phyloP scores from a whole-genome alignment of 1,140 invertebrate species.

The Popillia japonica region DNA sequence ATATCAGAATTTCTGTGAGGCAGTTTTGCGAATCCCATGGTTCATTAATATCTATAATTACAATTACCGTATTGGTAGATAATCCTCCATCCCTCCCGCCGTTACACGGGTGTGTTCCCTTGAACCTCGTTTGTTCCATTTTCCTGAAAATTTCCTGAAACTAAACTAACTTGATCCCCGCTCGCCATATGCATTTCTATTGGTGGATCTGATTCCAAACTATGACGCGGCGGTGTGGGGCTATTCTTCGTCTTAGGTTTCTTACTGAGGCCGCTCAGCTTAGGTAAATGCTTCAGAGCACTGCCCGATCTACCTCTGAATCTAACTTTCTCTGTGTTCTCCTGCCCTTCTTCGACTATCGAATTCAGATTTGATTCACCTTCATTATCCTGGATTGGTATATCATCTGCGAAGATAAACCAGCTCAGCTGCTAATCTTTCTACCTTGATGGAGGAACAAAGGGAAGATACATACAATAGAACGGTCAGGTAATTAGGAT shows the following conservation, averaged over 20 bases:
- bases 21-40: constrained; percentile 13
- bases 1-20: constrained; percentile 28
- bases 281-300: constrained; percentile 58
- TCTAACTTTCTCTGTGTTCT: constrained; percentile 54
- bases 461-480: not conserved
- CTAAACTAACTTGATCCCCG: constrained; percentile 46
- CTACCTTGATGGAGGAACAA: constrained; percentile 32
- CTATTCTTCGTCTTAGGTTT: constrained; percentile 56
- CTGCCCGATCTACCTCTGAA: constrained; percentile 50
- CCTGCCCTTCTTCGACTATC: constrained; percentile 57
- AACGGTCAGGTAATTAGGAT: not conserved
- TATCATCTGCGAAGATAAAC: constrained; percentile 55
- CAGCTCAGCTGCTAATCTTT: constrained; percentile 26
- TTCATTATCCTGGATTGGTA: constrained; percentile 58
- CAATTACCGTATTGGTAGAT: not conserved
- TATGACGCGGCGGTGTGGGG: constrained; percentile 47
- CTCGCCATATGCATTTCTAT: constrained; percentile 42
- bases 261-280: constrained; percentile 57
- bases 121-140: constrained; percentile 7
- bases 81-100: not conserved
- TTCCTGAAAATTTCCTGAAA: constrained; percentile 42
- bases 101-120: not conserved
- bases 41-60: constrained; percentile 1
- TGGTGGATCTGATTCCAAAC: constrained; percentile 44
- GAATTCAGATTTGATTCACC: constrained; percentile 55